Evolutionary conservation across 2,113 vertebrate species (phyloP).

Genomic region (Steatornis caripensis): DNA sequence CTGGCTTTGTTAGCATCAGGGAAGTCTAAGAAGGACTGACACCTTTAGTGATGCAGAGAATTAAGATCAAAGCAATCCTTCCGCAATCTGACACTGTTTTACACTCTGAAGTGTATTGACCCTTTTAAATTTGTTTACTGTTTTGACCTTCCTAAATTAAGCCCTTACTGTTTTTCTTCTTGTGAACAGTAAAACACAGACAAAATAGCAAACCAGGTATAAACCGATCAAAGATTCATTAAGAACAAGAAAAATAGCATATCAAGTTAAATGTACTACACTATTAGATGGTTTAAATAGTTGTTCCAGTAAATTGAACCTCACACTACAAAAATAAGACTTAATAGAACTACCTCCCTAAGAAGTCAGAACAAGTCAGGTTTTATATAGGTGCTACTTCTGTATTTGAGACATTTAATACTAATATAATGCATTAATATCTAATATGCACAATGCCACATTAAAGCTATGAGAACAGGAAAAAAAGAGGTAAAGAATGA

Average conservation of each 20-base stretch:
- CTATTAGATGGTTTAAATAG: constrained; percentile 26
- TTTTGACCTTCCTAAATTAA: constrained; percentile 59
- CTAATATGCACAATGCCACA: not conserved
- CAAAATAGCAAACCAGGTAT: constrained; percentile 9
- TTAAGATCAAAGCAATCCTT: constrained; percentile 65
- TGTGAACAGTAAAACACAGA: constrained; percentile 23
- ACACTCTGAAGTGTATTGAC: constrained; percentile 42
- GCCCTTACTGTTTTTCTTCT: not conserved
- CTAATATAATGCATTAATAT: not conserved
- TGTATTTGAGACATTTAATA: not conserved
- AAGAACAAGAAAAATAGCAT: constrained; percentile 26
- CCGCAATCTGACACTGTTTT: constrained; percentile 29
- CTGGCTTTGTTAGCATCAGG: constrained; percentile 60
- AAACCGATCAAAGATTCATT: constrained; percentile 62
- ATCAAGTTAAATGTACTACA: constrained; percentile 27
- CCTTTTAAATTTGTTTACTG: constrained; percentile 66
- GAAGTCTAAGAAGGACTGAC: constrained; percentile 39
- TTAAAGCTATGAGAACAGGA: not conserved
- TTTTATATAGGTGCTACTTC: not conserved
- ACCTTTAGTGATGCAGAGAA: constrained; percentile 49
- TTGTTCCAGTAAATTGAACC: constrained; percentile 50
- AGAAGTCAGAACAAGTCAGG: not conserved
- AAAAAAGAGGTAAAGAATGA: not conserved
- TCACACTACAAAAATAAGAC: constrained; percentile 30
- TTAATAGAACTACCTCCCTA: not conserved